A percentile compares a stretch with the other conserved stretches of the same genome.
These are phyloP conservation scores for Azemiops feae DNA, from an alignment of 2,113 vertebrate genomes.

Conservation along the genomic window DNA sequence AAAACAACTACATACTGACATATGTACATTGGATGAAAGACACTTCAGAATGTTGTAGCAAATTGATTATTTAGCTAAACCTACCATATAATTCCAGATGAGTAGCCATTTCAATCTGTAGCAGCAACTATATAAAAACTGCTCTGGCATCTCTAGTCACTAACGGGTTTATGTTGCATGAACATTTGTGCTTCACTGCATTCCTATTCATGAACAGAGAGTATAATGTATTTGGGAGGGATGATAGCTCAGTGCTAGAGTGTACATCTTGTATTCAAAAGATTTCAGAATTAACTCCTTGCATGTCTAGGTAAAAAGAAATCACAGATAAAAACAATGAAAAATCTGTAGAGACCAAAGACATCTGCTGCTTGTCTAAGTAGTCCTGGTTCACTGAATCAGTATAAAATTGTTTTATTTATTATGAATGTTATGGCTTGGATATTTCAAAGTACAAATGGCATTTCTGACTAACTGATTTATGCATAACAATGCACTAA, in stretches of 20 bases:
- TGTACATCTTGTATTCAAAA: not conserved
- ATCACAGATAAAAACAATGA: not conserved
- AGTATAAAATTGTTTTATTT: not conserved
- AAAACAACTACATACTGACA: not conserved
- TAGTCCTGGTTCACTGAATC: not conserved
- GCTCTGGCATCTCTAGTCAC: not conserved
- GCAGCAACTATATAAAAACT: not conserved
- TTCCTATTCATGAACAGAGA: not conserved
- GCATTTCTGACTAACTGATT: not conserved
- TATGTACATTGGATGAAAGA: not conserved
- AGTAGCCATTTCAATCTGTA: conserved; percentile 4
- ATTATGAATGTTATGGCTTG: not conserved
- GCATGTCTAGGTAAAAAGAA: not conserved
- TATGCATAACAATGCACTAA: not conserved
- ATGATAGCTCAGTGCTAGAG: not conserved
- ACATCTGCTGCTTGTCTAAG: not conserved
- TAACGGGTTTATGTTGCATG: not conserved
- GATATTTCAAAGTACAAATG: not conserved
- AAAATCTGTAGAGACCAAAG: not conserved
- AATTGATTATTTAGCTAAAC: not conserved
- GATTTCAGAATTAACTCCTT: not conserved
- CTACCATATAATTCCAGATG: not conserved
- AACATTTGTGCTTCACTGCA: not conserved
- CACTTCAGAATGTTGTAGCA: conserved; percentile 8
- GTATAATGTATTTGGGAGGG: not conserved